These are phyloP conservation scores for Hippopotamyrus pictus DNA, from an alignment of 2,797 vertebrate genomes.

Conservation along the genomic window DNA sequence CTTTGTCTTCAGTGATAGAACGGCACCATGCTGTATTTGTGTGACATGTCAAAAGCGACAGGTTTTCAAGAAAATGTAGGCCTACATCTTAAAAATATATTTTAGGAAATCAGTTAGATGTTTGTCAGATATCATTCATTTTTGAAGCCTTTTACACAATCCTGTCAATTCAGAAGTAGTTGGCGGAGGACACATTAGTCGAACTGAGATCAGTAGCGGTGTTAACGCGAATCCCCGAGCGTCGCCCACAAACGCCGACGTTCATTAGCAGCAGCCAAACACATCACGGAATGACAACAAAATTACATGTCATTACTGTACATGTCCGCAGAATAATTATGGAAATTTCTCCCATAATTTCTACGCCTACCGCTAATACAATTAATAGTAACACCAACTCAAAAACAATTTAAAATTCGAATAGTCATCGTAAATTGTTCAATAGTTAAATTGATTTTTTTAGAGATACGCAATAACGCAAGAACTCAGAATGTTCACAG, in stretches of 20 bases:
- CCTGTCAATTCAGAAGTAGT: background rate
- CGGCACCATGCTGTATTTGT: background rate
- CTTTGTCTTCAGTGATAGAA: background rate
- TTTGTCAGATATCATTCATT: background rate
- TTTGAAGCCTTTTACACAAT: background rate
- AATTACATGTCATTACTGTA: slow-evolving; percentile 13
- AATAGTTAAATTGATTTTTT: background rate
- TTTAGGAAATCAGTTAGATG: background rate
- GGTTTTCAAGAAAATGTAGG: background rate
- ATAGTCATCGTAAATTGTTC: background rate
- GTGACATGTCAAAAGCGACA: background rate
- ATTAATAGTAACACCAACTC: background rate
- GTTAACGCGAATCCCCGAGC: background rate
- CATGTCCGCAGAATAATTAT: slow-evolving; percentile 3
- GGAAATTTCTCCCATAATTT: background rate
- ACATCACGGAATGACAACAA: background rate
- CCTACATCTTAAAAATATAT: background rate
- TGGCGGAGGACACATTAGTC: background rate
- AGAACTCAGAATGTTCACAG: background rate
- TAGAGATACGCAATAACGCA: background rate
- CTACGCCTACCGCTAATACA: background rate
- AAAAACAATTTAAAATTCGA: background rate
- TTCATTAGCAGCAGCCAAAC: slow-evolving; percentile 4
- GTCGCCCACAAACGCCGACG: background rate
- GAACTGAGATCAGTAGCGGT: background rate